These are phyloP conservation scores for Leucoraja ocellata DNA, from an alignment of 2,797 vertebrate species.

Conservation along the genomic window DNA sequence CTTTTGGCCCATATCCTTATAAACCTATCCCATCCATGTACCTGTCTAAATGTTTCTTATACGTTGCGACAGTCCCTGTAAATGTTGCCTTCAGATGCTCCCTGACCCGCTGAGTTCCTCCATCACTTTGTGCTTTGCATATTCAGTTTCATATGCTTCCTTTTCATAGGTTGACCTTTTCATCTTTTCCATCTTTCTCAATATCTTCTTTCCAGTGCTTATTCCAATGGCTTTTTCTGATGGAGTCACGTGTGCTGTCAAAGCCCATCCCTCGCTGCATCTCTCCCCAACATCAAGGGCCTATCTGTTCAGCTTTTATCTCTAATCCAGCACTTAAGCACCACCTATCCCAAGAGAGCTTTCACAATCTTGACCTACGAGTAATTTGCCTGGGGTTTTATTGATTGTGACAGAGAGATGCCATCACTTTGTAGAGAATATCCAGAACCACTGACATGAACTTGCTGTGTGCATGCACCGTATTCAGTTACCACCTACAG, in stretches of 20 bases:
- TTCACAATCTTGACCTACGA: background rate
- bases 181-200: background rate
- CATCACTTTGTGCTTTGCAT: too few relatives aligned
- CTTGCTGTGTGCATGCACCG: background rate
- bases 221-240: background rate
- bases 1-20: too few relatives aligned
- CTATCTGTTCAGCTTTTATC: background rate
- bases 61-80: too few relatives aligned
- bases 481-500: background rate
- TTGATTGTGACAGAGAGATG: background rate
- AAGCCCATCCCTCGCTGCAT: background rate
- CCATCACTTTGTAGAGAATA: background rate
- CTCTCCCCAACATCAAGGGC: background rate
- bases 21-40: too few relatives aligned
- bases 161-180: background rate
- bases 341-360: background rate
- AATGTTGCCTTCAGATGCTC: too few relatives aligned
- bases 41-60: too few relatives aligned
- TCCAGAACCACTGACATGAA: background rate
- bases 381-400: background rate
- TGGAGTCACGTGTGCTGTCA: background rate
- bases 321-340: background rate
- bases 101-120: too few relatives aligned
- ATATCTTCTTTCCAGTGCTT: background rate
- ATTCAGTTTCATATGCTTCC: too few relatives aligned